These are phyloP conservation scores for Netelia virgata DNA, from an alignment of 2,888 invertebrate genomes.

Conservation along the genomic window DNA sequence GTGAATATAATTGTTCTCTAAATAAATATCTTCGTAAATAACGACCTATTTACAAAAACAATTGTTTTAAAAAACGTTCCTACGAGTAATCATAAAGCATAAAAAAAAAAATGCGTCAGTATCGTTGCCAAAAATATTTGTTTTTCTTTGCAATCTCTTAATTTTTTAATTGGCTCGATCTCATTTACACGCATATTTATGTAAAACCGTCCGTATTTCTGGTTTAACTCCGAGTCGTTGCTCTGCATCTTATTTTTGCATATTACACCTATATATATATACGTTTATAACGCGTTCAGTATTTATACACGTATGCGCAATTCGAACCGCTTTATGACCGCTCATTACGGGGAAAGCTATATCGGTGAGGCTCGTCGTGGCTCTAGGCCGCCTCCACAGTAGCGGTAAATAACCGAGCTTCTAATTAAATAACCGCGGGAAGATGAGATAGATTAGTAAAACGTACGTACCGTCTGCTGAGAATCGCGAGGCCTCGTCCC, in stretches of 20 bases:
- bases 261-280: constrained; percentile 4
- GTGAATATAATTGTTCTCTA: constrained; percentile 85
- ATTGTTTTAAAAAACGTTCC: too few relatives aligned
- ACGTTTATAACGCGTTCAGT: neutral
- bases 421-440: constrained; percentile 77
- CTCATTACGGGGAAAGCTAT: constrained; percentile 79
- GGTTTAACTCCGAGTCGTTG: too few relatives aligned
- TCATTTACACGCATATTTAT: too few relatives aligned
- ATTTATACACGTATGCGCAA: constrained; percentile 31
- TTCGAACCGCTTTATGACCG: constrained; percentile 64
- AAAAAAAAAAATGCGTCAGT: neutral
- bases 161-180: too few relatives aligned
- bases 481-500: constrained; percentile 21
- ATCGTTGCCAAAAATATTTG: too few relatives aligned
- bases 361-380: constrained; percentile 52
- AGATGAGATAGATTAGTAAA: constrained; percentile 66
- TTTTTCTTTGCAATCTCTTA: too few relatives aligned
- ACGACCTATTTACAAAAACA: neutral
- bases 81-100: neutral
- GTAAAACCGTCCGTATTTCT: too few relatives aligned
- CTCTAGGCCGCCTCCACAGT: constrained; percentile 32
- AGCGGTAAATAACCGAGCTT: constrained; percentile 69
- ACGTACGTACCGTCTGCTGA: constrained; percentile 3
- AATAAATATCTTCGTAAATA: neutral
- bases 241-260: neutral